Conservation (phyloP, 2,888 invertebrate species). For the Calameuta idolon region DNA sequence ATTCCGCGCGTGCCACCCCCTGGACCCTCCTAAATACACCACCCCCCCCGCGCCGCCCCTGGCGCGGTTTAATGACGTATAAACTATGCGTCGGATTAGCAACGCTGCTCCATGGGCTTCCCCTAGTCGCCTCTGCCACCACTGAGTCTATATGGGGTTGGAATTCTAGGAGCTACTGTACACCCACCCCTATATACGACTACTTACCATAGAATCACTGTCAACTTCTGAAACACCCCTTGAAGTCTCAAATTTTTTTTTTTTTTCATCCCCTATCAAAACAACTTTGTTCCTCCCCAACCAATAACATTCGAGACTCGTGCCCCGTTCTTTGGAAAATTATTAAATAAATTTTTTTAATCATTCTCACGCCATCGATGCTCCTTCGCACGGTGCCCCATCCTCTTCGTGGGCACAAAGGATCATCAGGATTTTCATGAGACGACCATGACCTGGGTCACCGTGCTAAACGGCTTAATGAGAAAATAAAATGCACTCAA, state of each 20-base stretch:
- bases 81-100: conserved; percentile 67
- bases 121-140: background rate
- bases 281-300: background rate
- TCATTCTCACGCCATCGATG: background rate
- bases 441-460: background rate
- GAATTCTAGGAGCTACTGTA: background rate
- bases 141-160: background rate
- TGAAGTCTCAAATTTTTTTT: background rate
- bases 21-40: conserved; percentile 19
- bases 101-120: conserved; percentile 30
- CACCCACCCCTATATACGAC: background rate
- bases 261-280: background rate
- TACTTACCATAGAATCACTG: background rate
- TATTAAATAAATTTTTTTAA: no score
- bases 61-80: conserved; percentile 65
- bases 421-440: background rate
- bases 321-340: no score
- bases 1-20: conserved; percentile 58
- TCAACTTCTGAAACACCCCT: background rate
- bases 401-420: background rate
- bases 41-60: conserved; percentile 9
- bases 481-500: conserved; percentile 41
- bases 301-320: background rate
- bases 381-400: background rate
- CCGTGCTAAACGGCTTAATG: conserved; percentile 34